A percentile compares a stretch with the other conserved stretches of the same genome.
Conservation (phyloP, 2,797 vertebrate species). For the Podarcis lilfordi region DNA sequence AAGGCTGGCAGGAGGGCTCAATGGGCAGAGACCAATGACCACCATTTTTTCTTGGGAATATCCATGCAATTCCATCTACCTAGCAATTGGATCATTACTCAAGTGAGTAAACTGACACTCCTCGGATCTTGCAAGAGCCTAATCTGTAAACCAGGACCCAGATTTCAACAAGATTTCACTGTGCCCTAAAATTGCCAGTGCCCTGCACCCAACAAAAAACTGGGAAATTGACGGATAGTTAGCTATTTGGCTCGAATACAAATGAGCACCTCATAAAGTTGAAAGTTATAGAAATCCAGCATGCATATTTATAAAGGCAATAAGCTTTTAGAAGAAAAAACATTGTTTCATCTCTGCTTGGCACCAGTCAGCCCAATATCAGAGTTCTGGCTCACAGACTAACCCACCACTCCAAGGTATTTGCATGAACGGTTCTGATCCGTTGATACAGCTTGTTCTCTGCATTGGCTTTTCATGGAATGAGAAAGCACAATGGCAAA, state of each 20-base stretch:
- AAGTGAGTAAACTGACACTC: not conserved
- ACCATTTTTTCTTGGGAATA: not conserved
- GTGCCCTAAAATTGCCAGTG: not conserved
- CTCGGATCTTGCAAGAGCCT: not conserved
- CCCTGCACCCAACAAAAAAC: not conserved
- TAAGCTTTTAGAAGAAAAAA: not conserved
- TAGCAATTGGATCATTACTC: not conserved
- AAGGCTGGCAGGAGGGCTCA: not conserved
- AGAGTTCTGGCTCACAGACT: not conserved
- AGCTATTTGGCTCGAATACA: not conserved
- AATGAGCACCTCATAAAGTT: not conserved
- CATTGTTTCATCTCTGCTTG: not conserved
- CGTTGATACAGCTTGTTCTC: not conserved
- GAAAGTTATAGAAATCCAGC: not conserved
- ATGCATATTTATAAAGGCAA: not conserved
- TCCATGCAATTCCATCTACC: not conserved
- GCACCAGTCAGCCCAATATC: not conserved
- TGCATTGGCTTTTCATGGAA: slow-evolving; percentile 19
- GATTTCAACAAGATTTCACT: not conserved
- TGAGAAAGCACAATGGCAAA: slow-evolving; percentile 11
- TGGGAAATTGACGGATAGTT: not conserved
- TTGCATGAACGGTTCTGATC: not conserved
- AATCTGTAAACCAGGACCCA: not conserved
- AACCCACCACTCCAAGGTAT: not conserved
- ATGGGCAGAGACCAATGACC: not conserved